Evolutionary conservation across 2,113 vertebrate genomes (phyloP).

Genomic region (Lagopus muta): DNA sequence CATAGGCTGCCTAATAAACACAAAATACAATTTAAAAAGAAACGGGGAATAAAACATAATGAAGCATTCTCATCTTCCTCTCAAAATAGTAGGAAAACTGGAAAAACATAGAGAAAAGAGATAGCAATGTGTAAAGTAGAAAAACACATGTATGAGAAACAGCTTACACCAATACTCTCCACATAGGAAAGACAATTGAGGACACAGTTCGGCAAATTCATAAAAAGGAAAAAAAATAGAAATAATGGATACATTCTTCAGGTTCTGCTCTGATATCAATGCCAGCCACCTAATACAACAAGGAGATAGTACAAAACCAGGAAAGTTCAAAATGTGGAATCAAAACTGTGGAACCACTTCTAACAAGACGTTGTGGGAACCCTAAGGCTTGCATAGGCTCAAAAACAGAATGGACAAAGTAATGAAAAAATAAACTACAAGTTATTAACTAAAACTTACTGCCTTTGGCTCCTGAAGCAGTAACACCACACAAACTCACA

Average conservation of each 20-base stretch:
- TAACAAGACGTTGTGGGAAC: fast-evolving
- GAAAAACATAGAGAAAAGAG: neutral
- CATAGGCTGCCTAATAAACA: neutral
- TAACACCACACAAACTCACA: neutral
- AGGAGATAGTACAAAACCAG: neutral
- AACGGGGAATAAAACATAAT: neutral
- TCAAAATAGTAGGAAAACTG: neutral
- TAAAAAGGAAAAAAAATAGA: neutral
- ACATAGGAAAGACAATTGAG: neutral
- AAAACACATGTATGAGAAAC: neutral
- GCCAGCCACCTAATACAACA: fast-evolving
- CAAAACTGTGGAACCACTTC: fast-evolving
- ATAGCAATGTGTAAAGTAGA: neutral
- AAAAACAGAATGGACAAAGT: neutral
- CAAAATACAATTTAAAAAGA: neutral
- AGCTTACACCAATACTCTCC: neutral
- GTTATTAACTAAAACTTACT: neutral
- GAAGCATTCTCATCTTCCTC: neutral
- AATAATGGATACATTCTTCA: neutral
- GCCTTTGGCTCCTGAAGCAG: neutral
- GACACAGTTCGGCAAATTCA: neutral
- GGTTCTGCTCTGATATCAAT: neutral
- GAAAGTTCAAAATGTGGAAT: neutral
- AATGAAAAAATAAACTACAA: neutral
- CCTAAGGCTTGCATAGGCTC: neutral